These are phyloP conservation scores for Epiblema foenella DNA, from an alignment of 2,888 invertebrate genomes.

Conservation along the genomic window DNA sequence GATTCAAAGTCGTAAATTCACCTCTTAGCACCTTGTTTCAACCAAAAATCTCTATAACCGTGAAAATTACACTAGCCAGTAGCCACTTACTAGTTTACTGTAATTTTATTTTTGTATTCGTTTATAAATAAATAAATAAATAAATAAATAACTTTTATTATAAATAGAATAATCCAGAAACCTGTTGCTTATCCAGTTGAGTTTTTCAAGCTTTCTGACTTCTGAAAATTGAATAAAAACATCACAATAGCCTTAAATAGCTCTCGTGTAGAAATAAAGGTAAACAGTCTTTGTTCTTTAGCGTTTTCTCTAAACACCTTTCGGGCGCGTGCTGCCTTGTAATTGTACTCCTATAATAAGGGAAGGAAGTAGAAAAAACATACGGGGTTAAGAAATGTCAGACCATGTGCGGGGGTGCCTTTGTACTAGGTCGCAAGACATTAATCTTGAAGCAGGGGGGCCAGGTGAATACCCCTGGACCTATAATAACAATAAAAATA, in stretches of 20 bases:
- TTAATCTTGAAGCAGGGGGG: slow-evolving; percentile 72
- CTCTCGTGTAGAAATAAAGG: slow-evolving; percentile 47
- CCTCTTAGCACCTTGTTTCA: neutral
- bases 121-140: too few relatives aligned
- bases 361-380: slow-evolving; percentile 72
- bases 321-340: slow-evolving; percentile 71
- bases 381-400: slow-evolving; percentile 60
- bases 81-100: too few relatives aligned
- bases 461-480: slow-evolving; percentile 74
- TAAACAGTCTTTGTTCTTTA: slow-evolving; percentile 63
- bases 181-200: neutral
- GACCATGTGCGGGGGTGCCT: slow-evolving; percentile 77
- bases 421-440: slow-evolving; percentile 73
- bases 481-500: slow-evolving; percentile 52
- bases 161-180: neutral
- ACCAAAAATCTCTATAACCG: neutral
- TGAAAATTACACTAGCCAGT: neutral
- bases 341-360: slow-evolving; percentile 72
- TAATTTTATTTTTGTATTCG: neutral
- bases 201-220: neutral
- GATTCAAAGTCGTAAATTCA: neutral
- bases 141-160: too few relatives aligned
- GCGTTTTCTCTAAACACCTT: slow-evolving; percentile 81
- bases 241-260: slow-evolving; percentile 31
- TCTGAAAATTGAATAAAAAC: neutral